phyloP scores from a whole-genome alignment of 2,888 invertebrate species.

The Drosophila kambysellisi region DNA sequence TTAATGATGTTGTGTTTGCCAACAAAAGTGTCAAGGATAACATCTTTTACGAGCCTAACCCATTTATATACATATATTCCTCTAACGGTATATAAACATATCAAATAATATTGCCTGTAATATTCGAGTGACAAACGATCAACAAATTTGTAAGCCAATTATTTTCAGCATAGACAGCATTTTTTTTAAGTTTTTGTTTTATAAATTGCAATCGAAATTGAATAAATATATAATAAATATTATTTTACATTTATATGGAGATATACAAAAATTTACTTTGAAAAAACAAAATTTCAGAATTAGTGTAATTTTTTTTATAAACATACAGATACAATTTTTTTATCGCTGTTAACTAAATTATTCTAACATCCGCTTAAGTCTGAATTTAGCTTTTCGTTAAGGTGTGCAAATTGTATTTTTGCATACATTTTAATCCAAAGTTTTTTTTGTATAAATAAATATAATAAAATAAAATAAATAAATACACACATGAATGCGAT shows the following conservation, averaged over 20 bases:
- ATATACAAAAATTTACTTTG: fast-evolving
- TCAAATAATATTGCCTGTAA: background rate
- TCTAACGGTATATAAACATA: background rate
- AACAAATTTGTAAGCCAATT: background rate
- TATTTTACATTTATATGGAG: background rate
- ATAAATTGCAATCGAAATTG: background rate
- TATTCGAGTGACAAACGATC: background rate
- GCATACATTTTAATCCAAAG: background rate
- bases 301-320: background rate
- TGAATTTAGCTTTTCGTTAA: background rate
- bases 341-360: background rate
- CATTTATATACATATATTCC: background rate
- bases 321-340: background rate
- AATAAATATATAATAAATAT: background rate
- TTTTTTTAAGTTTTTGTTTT: background rate
- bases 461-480: too few relatives aligned
- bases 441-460: background rate
- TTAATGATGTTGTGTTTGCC: constrained; percentile 66
- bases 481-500: too few relatives aligned
- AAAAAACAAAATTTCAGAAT: fast-evolving
- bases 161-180: background rate
- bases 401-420: background rate
- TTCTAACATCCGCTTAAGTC: background rate
- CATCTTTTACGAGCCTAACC: constrained; percentile 2
- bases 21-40: constrained; percentile 14